These are phyloP conservation scores for Cataglyphis livida DNA, from an alignment of 2,888 invertebrate species.

Conservation along the genomic window DNA sequence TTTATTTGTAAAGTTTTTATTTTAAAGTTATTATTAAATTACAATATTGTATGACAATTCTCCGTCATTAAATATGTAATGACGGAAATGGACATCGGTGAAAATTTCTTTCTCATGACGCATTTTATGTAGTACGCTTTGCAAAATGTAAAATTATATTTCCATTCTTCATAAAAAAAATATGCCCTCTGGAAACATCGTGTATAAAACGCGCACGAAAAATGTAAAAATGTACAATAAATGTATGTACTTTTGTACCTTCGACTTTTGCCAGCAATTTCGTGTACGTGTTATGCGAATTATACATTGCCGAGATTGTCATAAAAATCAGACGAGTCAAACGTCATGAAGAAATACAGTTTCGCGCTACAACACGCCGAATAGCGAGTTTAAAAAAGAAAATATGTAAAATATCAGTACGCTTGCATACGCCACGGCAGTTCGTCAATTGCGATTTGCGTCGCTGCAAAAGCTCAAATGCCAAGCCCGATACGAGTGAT, in stretches of 20 bases:
- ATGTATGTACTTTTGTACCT: constrained; percentile 2
- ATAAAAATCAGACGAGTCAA: constrained; percentile 30
- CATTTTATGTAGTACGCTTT: background rate
- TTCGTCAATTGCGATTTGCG: constrained; percentile 47
- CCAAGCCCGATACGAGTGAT: constrained; percentile 25
- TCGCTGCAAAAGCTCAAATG: constrained; percentile 19
- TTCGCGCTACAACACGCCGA: background rate
- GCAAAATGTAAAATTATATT: constrained; percentile 46
- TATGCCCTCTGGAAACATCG: constrained; percentile 16
- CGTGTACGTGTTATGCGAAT: constrained; percentile 10
- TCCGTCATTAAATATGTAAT: constrained; percentile 26
- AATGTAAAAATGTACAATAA: constrained; percentile 32
- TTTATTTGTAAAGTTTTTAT: background rate
- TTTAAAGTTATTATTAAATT: background rate
- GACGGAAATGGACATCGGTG: background rate
- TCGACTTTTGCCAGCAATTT: constrained; percentile 24
- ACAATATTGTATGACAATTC: constrained; percentile 15
- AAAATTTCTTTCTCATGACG: constrained; percentile 7
- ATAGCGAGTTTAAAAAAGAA: constrained; percentile 11
- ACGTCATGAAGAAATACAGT: background rate
- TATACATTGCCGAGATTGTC: constrained; percentile 14
- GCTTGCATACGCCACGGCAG: constrained; percentile 17
- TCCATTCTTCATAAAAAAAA: constrained; percentile 28
- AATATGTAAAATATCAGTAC: constrained; percentile 16
- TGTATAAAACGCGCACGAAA: background rate